Conservation (phyloP, 2,113 vertebrate species). For the Malurus melanocephalus region DNA sequence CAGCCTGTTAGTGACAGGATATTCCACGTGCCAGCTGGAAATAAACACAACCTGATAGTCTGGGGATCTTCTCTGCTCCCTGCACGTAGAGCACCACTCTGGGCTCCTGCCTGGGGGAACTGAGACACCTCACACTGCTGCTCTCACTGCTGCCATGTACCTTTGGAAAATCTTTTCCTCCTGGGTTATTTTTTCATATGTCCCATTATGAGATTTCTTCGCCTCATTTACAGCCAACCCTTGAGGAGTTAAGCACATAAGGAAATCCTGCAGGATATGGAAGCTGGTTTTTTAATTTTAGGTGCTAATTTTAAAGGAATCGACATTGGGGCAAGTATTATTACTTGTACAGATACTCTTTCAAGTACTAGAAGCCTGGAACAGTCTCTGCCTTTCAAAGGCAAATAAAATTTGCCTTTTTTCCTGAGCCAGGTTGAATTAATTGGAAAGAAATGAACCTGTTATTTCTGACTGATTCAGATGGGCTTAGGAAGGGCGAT, state of each 20-base stretch:
- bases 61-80: background rate
- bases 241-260: background rate
- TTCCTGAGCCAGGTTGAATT: background rate
- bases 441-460: background rate
- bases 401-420: background rate
- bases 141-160: background rate
- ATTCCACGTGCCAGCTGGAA: background rate
- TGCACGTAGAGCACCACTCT: accelerated
- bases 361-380: background rate
- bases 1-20: background rate
- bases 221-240: background rate
- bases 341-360: background rate
- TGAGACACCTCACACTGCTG: background rate
- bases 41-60: background rate
- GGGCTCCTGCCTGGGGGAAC: accelerated
- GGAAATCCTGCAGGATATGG: background rate
- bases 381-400: background rate
- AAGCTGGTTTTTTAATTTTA: background rate
- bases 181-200: background rate
- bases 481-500: background rate
- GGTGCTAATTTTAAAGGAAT: conserved; percentile 2
- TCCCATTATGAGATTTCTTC: background rate
- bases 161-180: background rate
- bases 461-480: background rate
- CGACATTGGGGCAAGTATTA: background rate